phyloP scores from a whole-genome alignment of 1,140 invertebrate genomes.

The Vollenhovia emeryi region DNA sequence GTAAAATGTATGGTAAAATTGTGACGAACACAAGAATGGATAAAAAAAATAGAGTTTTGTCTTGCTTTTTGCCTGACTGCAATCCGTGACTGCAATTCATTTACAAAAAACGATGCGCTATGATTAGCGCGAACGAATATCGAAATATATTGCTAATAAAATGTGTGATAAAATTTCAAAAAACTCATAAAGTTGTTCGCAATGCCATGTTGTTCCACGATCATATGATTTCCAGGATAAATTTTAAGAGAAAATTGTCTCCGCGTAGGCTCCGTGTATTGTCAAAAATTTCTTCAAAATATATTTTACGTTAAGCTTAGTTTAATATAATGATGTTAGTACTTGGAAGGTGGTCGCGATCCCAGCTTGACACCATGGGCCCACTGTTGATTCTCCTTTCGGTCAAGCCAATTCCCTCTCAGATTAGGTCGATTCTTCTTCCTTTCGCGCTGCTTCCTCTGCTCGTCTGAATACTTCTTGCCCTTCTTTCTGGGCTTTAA shows the following conservation, averaged over 20 bases:
- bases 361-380: conserved; percentile 80
- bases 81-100: not conserved
- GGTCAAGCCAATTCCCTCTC: conserved; percentile 68
- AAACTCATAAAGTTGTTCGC: no score
- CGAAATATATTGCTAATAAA: no score
- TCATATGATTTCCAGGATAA: no score
- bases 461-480: conserved; percentile 69
- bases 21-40: conserved; percentile 11
- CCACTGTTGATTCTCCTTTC: conserved; percentile 75
- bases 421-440: conserved; percentile 49
- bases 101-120: conserved; percentile 22
- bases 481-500: conserved; percentile 76
- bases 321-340: conserved; percentile 38
- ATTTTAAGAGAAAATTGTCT: no score
- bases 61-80: conserved; percentile 17
- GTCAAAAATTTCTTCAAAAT: not conserved
- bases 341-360: conserved; percentile 79
- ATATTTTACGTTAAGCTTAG: conserved; percentile 4
- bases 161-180: no score
- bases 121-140: not conserved
- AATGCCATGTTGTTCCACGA: no score
- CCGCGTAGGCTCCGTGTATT: no score
- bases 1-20: no score
- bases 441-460: conserved; percentile 46
- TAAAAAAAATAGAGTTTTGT: conserved; percentile 3